These are phyloP conservation scores for Vanessa atalanta DNA, from an alignment of 1,140 invertebrate genomes.

Conservation along the genomic window DNA sequence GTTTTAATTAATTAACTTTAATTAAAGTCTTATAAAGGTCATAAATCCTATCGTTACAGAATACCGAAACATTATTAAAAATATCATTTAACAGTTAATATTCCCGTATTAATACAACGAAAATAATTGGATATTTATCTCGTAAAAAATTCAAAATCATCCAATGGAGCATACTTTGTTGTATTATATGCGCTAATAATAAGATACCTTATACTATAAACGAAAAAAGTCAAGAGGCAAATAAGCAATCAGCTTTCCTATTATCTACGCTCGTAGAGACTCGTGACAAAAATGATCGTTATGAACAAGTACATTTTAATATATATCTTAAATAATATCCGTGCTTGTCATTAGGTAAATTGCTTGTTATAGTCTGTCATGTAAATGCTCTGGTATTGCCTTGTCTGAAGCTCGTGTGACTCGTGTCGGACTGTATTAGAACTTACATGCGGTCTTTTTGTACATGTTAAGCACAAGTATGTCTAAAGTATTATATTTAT, in stretches of 20 bases:
- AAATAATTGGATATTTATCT: no score
- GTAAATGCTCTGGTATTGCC: slow-evolving; percentile 24
- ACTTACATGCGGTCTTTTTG: not conserved
- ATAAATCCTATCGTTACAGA: no score
- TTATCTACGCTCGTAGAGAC: slow-evolving; percentile 23
- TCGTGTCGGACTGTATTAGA: slow-evolving; percentile 5
- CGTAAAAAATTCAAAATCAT: not conserved
- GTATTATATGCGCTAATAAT: slow-evolving; percentile 1
- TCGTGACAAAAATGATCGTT: slow-evolving; percentile 28
- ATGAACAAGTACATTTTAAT: slow-evolving; percentile 31
- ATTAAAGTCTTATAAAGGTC: not conserved
- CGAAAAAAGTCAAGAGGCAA: slow-evolving; percentile 18
- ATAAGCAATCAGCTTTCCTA: slow-evolving; percentile 32
- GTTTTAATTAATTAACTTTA: not conserved
- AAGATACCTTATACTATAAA: slow-evolving; percentile 6
- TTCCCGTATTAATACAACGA: no score
- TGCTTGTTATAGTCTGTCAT: slow-evolving; percentile 30
- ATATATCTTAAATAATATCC: slow-evolving; percentile 30
- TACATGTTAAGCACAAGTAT: not conserved
- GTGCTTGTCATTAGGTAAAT: slow-evolving; percentile 30
- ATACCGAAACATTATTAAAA: no score
- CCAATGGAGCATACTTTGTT: not conserved
- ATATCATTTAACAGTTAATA: no score
- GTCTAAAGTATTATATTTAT: no score
- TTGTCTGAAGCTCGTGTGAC: slow-evolving; percentile 16